Base-by-base conservation (phyloP, 2,113 vertebrate species). In the Chlorodrepanis virens region DNA sequence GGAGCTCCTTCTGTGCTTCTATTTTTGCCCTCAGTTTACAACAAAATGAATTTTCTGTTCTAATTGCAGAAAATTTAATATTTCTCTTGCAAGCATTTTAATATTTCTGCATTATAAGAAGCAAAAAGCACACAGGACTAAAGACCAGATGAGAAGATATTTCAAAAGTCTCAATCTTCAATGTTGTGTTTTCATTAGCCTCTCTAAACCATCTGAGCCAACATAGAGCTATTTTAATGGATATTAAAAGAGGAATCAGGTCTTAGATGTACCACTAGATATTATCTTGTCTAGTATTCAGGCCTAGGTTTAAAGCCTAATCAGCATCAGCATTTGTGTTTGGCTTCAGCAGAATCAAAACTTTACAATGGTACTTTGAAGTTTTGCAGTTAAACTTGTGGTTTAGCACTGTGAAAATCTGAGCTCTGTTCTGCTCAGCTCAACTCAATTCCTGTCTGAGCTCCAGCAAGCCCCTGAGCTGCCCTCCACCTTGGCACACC, bases 1-100 rank as follows among this genome's bases (percentile, higher is more conserved):
- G 14, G 15, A 61, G 35, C 6, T 56, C 9, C 28, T 33, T 75
- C 53, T 39, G 12, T 42, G 16, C 60, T n/a, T 63, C 45, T 63
- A 0, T 47, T 10, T 87, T 65, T 47, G 37, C 11, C 15, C 35
- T n/a, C 0, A 0, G 24, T 83, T 68, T 69, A 42, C 11, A 68
- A 42, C 10, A 81, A 70, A 67, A 67, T 22, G 6, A 89, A 81
- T 87, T 60, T 76, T 59, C 53, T 75, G 7, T 71, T 83, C 20
- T 54, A 72, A 68, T 39, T 80, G 33, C 35, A 37, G 13, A 29
- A 77, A 71, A 72, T 50, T 4, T 33, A 60, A 11, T 39, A 50
- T 22, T 65, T 65, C 10, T 79, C 11, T 76, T 56, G 11, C 15
- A 76, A 64, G 25, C 37, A 52, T 57, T 40, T 57, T 40, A 59